A percentile compares a stretch with the other conserved stretches of the same genome.
These are phyloP conservation scores for Charanyca ferruginea DNA, from an alignment of 2,888 invertebrate species.

Conservation along the genomic window DNA sequence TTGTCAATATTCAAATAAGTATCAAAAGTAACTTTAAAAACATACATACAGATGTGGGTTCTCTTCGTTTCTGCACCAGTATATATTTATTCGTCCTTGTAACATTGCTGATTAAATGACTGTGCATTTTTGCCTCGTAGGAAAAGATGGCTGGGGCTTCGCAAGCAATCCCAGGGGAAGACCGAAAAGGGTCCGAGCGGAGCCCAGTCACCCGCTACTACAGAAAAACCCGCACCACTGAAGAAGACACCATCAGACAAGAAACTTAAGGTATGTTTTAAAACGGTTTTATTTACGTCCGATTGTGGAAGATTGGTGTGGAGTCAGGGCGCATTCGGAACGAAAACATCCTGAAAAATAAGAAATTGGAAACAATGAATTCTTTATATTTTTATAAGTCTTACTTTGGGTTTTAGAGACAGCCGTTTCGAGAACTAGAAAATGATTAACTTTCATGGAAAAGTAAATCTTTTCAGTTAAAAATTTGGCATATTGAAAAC, in stretches of 20 bases:
- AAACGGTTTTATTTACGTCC: background rate
- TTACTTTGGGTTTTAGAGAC: too few relatives aligned
- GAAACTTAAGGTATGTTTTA: slow-evolving; percentile 93
- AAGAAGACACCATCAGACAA: slow-evolving; percentile 96
- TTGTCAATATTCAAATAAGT: background rate
- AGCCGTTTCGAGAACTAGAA: too few relatives aligned
- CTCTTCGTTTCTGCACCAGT: background rate
- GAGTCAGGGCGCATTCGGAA: background rate
- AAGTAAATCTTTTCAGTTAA: too few relatives aligned
- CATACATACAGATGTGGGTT: background rate
- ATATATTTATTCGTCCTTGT: background rate
- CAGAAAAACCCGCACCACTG: slow-evolving; percentile 91
- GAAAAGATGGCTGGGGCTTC: slow-evolving; percentile 97
- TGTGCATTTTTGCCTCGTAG: slow-evolving; percentile 84
- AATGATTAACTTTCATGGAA: too few relatives aligned
- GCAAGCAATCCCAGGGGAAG: slow-evolving; percentile 96
- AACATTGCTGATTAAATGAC: slow-evolving; percentile 2
- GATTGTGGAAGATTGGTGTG: background rate
- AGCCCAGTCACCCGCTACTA: slow-evolving; percentile 83
- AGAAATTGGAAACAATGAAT: background rate
- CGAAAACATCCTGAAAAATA: too few relatives aligned
- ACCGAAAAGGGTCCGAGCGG: slow-evolving; percentile 92
- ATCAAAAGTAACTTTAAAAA: background rate
- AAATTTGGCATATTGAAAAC: too few relatives aligned
- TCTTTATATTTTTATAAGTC: background rate